phyloP scores from a whole-genome alignment of 2,113 vertebrate genomes.

The Echinops telfairi region DNA sequence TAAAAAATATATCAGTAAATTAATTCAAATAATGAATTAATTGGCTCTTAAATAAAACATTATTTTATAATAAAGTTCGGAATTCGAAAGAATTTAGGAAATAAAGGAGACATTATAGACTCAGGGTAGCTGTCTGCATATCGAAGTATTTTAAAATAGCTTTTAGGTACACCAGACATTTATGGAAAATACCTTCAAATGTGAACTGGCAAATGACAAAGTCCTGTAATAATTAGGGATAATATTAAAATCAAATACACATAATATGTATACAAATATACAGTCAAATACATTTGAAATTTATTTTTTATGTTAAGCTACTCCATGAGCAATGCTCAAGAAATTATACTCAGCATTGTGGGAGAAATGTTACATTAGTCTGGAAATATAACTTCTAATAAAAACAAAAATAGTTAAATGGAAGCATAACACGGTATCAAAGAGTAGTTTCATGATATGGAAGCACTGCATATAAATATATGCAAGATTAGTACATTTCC shows the following conservation, averaged over 20 bases:
- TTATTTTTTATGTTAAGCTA: background rate
- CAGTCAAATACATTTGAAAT: background rate
- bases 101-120: background rate
- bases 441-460: background rate
- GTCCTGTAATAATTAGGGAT: background rate
- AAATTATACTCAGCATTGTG: background rate
- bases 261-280: too few species aligned
- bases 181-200: background rate
- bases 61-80: background rate
- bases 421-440: background rate
- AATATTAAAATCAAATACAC: background rate
- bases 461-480: background rate
- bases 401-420: slow-evolving; percentile 16
- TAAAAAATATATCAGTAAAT: slow-evolving; percentile 12
- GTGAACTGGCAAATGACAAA: background rate
- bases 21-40: background rate
- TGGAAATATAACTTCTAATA: background rate
- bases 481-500: background rate
- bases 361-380: too few species aligned
- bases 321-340: background rate
- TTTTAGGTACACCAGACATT: background rate
- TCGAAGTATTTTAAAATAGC: background rate
- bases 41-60: background rate
- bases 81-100: background rate
- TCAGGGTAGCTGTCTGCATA: background rate